Base-by-base conservation (phyloP, 2,888 invertebrate species). In the Drepana falcataria region DNA sequence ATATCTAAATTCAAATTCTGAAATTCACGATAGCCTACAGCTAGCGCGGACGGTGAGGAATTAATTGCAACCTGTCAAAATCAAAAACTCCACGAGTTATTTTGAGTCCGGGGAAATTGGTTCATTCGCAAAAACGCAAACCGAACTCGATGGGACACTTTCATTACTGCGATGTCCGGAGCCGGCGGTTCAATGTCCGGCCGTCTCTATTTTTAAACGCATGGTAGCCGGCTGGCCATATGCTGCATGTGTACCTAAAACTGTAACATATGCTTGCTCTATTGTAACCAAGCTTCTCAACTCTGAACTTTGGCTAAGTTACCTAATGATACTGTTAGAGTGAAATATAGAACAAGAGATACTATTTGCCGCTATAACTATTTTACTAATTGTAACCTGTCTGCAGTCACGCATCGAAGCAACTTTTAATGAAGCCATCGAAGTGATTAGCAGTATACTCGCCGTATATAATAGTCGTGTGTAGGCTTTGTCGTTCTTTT, bases 111-210 rank as follows among this genome's bases (percentile, higher is more conserved):
- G 71, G 77, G 75, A 84, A 85, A 83, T 82, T 80, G 77, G 75
- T 77, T 77, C 69, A 78, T 69, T 79, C 69, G 81, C 81, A 79
- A 81, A 85, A 82, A 79, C 71, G 73, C 69, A 69, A 58, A 68
- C 61, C 59, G 73, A 71, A 75, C 71, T 63, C 72, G 70, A 77
- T 77, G 77, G 80, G 87, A 87, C 87, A 87, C 76, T 87, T 87
- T 85, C 83, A 88, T 87, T 85, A 85, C 79, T 68, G 68, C 72
- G 77, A 78, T 84, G 88, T 87, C 87, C 88, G 84, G 78, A 75
- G 76, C 72, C 68, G 70, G 68, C 83, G 74, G 90, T 87, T 89
- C 87, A 88, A 89, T 85, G 90, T 85, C 87, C 90, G 87, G 83
- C 77, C 64, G 70, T 68, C 73, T 81, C 87, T 90, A 88, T 90